phyloP scores from a whole-genome alignment of 1,140 invertebrate genomes.

The Heliconius eleuchia region DNA sequence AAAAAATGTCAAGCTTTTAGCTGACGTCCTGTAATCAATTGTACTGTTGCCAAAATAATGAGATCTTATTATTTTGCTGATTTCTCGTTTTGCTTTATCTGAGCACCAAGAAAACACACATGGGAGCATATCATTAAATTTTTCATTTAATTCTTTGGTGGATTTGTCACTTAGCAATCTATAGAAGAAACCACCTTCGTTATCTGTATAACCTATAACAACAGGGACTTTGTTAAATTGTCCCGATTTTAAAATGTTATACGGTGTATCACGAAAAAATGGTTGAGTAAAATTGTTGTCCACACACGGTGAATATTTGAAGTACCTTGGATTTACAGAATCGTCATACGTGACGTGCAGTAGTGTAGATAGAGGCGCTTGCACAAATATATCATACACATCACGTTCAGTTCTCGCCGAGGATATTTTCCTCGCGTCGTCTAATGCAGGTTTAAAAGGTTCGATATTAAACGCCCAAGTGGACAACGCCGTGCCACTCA shows the following conservation, averaged over 20 bases:
- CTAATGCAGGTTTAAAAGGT: constrained; percentile 39
- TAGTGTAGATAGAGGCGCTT: constrained; percentile 45
- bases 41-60: constrained; percentile 58
- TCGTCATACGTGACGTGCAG: constrained; percentile 46
- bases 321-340: constrained; percentile 57
- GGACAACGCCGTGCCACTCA: constrained; percentile 61
- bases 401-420: constrained; percentile 48
- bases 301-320: constrained; percentile 65
- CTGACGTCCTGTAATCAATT: constrained; percentile 42
- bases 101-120: constrained; percentile 63
- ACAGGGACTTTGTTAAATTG: constrained; percentile 66
- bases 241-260: constrained; percentile 57
- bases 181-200: constrained; percentile 65
- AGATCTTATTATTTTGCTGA: constrained; percentile 43
- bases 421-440: constrained; percentile 60
- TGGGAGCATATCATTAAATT: constrained; percentile 59
- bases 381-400: constrained; percentile 52
- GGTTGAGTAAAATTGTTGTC: constrained; percentile 60
- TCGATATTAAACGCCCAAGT: constrained; percentile 70
- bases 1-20: constrained; percentile 47
- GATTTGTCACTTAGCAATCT: constrained; percentile 49
- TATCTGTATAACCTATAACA: constrained; percentile 57
- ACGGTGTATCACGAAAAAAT: constrained; percentile 61
- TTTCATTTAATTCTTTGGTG: constrained; percentile 52
- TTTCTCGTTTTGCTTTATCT: constrained; percentile 43